Conservation (phyloP, 2,797 vertebrate genomes). For the Balearica regulorum region DNA sequence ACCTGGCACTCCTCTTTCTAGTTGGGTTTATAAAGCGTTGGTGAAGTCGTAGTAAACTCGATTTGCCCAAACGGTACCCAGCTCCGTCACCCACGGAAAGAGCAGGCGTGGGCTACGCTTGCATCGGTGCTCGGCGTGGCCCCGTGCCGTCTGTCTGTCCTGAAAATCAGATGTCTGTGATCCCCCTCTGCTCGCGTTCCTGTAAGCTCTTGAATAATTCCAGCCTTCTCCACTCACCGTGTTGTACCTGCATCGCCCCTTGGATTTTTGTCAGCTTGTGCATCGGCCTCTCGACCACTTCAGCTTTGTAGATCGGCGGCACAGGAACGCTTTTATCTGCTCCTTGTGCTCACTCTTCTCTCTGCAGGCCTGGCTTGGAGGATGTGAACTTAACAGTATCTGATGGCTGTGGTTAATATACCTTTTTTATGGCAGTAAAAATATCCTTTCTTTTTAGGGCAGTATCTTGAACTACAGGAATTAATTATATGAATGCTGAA, state of each 20-base stretch:
- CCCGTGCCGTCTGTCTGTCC: neutral
- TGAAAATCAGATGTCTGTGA: neutral
- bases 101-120: neutral
- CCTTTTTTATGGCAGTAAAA: neutral
- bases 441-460: neutral
- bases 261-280: neutral
- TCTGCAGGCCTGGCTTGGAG: neutral
- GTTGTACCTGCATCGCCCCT: neutral
- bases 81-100: neutral
- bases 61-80: neutral
- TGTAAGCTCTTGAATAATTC: neutral
- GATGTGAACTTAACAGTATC: neutral
- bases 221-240: neutral
- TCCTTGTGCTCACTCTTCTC: neutral
- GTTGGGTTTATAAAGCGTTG: neutral
- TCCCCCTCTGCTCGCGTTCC: neutral
- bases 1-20: neutral
- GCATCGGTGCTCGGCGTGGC: neutral
- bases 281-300: neutral
- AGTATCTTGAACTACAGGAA: neutral
- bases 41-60: neutral
- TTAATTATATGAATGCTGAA: neutral
- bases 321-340: neutral
- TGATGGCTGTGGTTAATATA: neutral
- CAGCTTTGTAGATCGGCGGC: fast-evolving